These are phyloP conservation scores for Numenius arquata DNA, from an alignment of 2,113 vertebrate species.

Conservation along the genomic window DNA sequence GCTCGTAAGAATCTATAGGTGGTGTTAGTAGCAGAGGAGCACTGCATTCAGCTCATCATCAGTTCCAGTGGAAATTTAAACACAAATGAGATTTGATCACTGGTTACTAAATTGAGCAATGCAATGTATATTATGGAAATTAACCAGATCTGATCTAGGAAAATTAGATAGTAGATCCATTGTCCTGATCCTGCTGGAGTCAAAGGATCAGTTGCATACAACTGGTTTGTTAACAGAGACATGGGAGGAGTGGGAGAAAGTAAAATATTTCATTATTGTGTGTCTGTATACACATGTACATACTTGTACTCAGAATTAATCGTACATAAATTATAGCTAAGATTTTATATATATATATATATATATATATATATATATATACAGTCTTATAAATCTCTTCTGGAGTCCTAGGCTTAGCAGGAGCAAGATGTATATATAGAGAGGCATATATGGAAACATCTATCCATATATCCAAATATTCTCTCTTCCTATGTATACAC, in stretches of 20 bases:
- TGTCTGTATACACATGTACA: neutral
- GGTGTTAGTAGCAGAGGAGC: neutral
- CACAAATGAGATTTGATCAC: neutral
- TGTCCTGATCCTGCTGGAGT: neutral
- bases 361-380: no score
- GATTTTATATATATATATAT: no score
- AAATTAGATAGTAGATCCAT: neutral
- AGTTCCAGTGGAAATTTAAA: neutral
- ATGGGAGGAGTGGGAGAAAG: neutral
- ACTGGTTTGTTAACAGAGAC: neutral
- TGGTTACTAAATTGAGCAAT: neutral
- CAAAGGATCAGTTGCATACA: neutral
- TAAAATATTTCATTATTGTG: neutral
- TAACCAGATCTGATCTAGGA: neutral
- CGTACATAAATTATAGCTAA: neutral
- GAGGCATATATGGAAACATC: neutral
- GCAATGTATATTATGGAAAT: neutral
- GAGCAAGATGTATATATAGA: neutral
- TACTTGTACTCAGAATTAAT: neutral
- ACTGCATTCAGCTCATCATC: neutral
- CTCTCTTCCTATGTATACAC: fast-evolving
- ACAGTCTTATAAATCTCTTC: neutral
- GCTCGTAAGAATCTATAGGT: neutral
- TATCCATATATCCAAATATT: neutral
- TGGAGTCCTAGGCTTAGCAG: neutral